Base-by-base conservation (phyloP, 2,888 invertebrate species). In the Melangyna quadrimaculata region DNA sequence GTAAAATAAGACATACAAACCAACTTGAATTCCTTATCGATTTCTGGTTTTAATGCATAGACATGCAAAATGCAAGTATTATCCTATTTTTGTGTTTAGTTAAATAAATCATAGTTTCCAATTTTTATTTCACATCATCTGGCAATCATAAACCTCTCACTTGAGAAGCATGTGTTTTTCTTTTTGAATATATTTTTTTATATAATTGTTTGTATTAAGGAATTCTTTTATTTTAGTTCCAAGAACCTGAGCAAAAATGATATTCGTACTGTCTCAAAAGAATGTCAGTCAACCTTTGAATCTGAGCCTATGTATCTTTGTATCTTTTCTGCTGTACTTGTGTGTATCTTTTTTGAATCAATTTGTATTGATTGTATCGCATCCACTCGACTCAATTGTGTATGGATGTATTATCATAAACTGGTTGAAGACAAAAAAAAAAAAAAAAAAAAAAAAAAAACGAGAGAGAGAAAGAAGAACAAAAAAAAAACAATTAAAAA, bases 341-440 rank as follows among this genome's bases (percentile, higher is more conserved):
- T 72, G 57, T 65, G 74, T 70, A 51, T 67, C 67, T 48, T 51
- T n/a, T 65, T 67, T 24, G 22, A 51, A 51, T 67, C 67, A 51
- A 67, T 67, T 67, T 67, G 12, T 65, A 67, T 67, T 67, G 67
- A 67, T 67, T 67, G 22, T 51, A 67, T 67, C 35, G 55, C 27
- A 19, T 35, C 35, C 22, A n/a, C 59, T 72, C 35, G 55, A 35
- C 19, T 35, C 35, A 37, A n/a, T 67, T 72, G 43, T 67, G 48
- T 57, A 27, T 69, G 40, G 59, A 69, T 69, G 45, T 57, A 45
- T 83, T 78, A 73, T 73, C 78, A 65, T 27, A n/a, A 78, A 70
- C 29, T 73, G 65, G 69, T 70, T 73, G 78, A 53, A 43, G 53
- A 71, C 37, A 61, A 35, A 45, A 70, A 48, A 45, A 37, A 8